phyloP scores from a whole-genome alignment of 2,888 invertebrate species.

The Capitulum mitella region DNA sequence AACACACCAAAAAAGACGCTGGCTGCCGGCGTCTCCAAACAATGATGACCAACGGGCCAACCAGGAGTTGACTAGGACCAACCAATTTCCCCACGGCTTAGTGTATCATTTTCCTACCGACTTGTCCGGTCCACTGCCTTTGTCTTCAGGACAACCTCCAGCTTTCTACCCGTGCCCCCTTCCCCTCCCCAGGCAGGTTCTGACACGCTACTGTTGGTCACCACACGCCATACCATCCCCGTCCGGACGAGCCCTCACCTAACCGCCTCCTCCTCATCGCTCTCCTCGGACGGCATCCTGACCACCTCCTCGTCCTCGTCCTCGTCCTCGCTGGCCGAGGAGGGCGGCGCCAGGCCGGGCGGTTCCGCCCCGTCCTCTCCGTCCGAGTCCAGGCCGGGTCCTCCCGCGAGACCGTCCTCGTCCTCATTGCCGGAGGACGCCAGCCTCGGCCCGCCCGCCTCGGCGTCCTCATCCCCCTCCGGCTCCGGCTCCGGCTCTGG shows the following conservation, averaged over 20 bases:
- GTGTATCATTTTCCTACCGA: no score
- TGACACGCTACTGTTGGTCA: no score
- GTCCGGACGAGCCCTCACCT: background rate
- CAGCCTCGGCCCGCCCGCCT: background rate
- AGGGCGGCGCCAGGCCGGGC: background rate
- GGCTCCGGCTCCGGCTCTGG: constrained; percentile 25
- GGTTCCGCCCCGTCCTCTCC: background rate
- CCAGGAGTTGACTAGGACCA: no score
- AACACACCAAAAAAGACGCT: no score
- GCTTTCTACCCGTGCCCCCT: no score
- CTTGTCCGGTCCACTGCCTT: no score
- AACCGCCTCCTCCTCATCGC: background rate
- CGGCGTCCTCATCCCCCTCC: background rate
- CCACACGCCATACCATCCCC: no score
- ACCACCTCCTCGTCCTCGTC: background rate
- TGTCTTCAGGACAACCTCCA: no score
- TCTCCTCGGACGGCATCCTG: background rate
- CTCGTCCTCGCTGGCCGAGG: background rate
- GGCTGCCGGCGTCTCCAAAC: no score
- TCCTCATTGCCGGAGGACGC: constrained; percentile 21
- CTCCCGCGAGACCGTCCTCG: background rate
- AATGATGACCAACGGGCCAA: no score
- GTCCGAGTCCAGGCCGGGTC: background rate
- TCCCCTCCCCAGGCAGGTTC: no score
- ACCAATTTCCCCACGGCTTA: no score